Percentiles rank a stretch among this genome's conserved stretches.
These are phyloP conservation scores for Lepidocyrtoides sp. DNA, from an alignment of 2,888 invertebrate species.

Conservation along the genomic window DNA sequence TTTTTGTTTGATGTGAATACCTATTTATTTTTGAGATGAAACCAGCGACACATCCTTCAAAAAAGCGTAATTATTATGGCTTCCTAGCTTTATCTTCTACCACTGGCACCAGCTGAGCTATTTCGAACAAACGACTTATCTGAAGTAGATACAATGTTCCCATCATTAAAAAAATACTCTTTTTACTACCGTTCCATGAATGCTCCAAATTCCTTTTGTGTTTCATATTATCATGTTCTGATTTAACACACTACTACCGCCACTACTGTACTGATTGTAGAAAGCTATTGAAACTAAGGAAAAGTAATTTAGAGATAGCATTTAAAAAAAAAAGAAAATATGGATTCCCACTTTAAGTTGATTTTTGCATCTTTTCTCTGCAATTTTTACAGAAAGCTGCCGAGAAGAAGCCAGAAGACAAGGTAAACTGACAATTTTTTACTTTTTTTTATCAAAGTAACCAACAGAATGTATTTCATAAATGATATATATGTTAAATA, in stretches of 20 bases:
- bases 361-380: conserved; percentile 46
- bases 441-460: background rate
- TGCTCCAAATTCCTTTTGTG: background rate
- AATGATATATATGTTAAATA: too few relatives aligned
- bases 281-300: too few relatives aligned
- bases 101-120: conserved; percentile 31
- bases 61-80: background rate
- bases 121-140: conserved; percentile 14
- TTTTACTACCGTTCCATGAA: background rate
- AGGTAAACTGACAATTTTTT: conserved; percentile 71
- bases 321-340: background rate
- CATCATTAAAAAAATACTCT: background rate
- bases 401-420: conserved; percentile 82
- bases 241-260: background rate
- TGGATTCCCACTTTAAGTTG: conserved; percentile 1
- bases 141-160: background rate
- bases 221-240: background rate
- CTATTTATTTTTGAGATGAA: background rate
- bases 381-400: conserved; percentile 79
- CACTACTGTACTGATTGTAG: conserved; percentile 28
- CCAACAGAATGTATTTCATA: too few relatives aligned
- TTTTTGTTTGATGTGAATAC: too few relatives aligned
- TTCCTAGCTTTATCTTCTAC: background rate
- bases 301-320: conserved; percentile 25
- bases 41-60: background rate